These are phyloP conservation scores for Lepus americanus DNA, from an alignment of 2,113 vertebrate genomes.

Conservation along the genomic window DNA sequence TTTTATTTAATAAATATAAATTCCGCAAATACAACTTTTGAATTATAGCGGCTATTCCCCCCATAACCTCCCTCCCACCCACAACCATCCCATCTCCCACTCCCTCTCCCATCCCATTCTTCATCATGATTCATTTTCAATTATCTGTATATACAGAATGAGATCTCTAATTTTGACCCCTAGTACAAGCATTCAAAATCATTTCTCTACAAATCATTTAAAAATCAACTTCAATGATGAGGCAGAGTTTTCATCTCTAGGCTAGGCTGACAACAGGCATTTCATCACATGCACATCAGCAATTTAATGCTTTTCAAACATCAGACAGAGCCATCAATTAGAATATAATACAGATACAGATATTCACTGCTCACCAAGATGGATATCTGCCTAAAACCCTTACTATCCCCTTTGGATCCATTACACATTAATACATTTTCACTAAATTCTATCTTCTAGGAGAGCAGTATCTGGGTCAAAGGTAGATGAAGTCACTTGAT, in stretches of 20 bases:
- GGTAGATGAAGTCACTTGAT: neutral
- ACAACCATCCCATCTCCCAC: too few species aligned
- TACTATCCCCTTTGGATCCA: constrained; percentile 64
- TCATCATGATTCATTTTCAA: too few species aligned
- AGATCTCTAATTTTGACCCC: constrained; percentile 87
- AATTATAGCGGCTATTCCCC: too few species aligned
- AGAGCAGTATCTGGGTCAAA: constrained; percentile 40
- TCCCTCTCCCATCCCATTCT: too few species aligned
- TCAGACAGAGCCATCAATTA: constrained; percentile 87
- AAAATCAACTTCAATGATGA: constrained; percentile 77
- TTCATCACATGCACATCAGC: constrained; percentile 85
- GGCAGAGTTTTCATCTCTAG: constrained; percentile 75
- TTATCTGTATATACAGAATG: too few species aligned
- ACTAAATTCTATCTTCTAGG: constrained; percentile 67
- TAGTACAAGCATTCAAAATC: constrained; percentile 85
- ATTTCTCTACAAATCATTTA: constrained; percentile 85
- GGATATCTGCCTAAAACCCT: constrained; percentile 79
- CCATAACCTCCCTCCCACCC: too few species aligned
- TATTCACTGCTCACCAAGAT: constrained; percentile 84
- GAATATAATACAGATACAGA: constrained; percentile 85
- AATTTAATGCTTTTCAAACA: constrained; percentile 90
- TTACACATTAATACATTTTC: constrained; percentile 79
- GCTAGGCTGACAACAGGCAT: constrained; percentile 83
- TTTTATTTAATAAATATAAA: too few species aligned
- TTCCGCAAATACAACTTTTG: too few species aligned